Evolutionary conservation across 2,797 vertebrate genomes (phyloP).

Genomic region (Poecilia velifera): DNA sequence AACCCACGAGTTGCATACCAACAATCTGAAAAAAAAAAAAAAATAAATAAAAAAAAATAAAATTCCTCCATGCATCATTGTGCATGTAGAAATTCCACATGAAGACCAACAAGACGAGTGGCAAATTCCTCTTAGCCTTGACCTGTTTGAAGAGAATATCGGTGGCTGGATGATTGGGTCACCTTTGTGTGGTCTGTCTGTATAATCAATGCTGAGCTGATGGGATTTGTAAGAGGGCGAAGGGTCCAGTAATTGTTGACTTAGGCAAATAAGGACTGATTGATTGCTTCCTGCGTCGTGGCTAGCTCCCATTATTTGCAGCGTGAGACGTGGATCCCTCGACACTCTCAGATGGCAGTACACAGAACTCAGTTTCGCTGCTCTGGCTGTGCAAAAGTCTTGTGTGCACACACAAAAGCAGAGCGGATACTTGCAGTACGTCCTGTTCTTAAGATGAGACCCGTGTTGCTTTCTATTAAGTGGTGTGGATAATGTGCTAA

Average conservation of each 20-base stretch:
- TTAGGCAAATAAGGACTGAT: slow-evolving; percentile 73
- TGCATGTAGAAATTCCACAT: background rate
- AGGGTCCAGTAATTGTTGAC: slow-evolving; percentile 82
- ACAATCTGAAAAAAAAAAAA: slow-evolving; percentile 43
- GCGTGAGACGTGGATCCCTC: slow-evolving; percentile 40
- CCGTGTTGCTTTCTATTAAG: slow-evolving; percentile 10
- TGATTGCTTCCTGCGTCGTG: slow-evolving; percentile 78
- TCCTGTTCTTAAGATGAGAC: slow-evolving; percentile 1
- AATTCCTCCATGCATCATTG: background rate
- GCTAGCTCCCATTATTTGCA: slow-evolving; percentile 53
- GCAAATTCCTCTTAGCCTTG: slow-evolving; percentile 30
- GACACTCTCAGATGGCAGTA: slow-evolving; percentile 49
- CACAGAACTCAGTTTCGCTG: slow-evolving; percentile 33
- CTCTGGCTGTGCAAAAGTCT: slow-evolving; percentile 18
- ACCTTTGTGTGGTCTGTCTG: slow-evolving; percentile 40
- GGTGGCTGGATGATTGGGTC: slow-evolving; percentile 42
- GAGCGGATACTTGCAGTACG: background rate
- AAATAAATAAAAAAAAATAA: slow-evolving; percentile 25
- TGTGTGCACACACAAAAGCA: slow-evolving; percentile 2
- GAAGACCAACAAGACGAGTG: slow-evolving; percentile 3
- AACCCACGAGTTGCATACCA: slow-evolving; percentile 57
- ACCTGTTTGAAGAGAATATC: slow-evolving; percentile 29
- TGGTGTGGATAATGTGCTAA: slow-evolving; percentile 37
- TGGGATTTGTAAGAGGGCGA: slow-evolving; percentile 76
- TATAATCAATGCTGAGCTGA: slow-evolving; percentile 76